Evolutionary conservation across 2,797 vertebrate genomes (phyloP).

Genomic region (Poecilia wingei): DNA sequence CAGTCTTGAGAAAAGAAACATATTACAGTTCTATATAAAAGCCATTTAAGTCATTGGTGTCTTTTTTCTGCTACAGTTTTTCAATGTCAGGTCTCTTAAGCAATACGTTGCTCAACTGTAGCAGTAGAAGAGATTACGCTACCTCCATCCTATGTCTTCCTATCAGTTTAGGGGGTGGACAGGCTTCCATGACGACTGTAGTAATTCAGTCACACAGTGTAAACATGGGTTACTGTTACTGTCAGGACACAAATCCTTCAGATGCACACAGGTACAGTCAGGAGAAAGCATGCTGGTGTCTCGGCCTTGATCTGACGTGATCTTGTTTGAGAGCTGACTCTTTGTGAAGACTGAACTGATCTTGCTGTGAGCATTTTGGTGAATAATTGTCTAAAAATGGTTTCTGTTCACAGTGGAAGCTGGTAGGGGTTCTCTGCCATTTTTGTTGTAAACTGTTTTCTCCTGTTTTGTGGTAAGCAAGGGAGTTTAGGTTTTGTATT

Average conservation of each 20-base stretch:
- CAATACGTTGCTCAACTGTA: not conserved
- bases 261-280: not conserved
- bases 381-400: too few species aligned
- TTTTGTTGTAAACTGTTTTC: too few species aligned
- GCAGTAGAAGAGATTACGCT: not conserved
- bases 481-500: too few species aligned
- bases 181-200: not conserved
- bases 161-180: not conserved
- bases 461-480: too few species aligned
- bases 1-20: not conserved
- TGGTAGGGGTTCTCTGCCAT: too few species aligned
- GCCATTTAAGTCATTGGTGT: not conserved
- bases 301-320: too few species aligned
- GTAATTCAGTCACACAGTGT: not conserved
- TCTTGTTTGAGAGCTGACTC: too few species aligned
- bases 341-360: too few species aligned
- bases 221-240: not conserved
- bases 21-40: not conserved
- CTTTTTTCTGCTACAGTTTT: not conserved
- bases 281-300: not conserved
- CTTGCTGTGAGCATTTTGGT: too few species aligned
- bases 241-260: not conserved
- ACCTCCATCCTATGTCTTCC: not conserved
- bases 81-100: not conserved
- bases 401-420: too few species aligned